Evolutionary conservation across 2,113 vertebrate species (phyloP).

Genomic region (Burhinus oedicnemus): DNA sequence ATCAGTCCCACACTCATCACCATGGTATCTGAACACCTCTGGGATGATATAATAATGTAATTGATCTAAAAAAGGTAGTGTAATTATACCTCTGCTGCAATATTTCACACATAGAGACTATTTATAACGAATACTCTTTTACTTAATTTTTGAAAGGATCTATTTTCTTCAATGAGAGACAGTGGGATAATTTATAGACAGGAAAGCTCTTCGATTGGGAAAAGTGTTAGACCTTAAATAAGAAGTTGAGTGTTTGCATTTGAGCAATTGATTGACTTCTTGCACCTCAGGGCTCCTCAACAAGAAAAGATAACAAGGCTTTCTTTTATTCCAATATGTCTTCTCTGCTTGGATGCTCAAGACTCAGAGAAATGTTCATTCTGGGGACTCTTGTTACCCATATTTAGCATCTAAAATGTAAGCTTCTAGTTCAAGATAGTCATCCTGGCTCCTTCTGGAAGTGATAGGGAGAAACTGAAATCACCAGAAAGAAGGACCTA

Average conservation of each 20-base stretch:
- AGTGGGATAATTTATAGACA: background rate
- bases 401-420: background rate
- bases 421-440: background rate
- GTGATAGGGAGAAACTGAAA: background rate
- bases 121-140: background rate
- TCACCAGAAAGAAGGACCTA: background rate
- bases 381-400: background rate
- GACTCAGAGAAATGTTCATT: background rate
- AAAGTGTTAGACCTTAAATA: background rate
- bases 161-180: conserved; percentile 22
- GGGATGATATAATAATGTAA: conserved; percentile 40
- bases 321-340: background rate
- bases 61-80: conserved; percentile 16
- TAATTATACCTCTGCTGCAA: conserved; percentile 43
- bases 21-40: conserved; percentile 27
- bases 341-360: background rate
- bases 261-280: background rate
- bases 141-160: conserved; percentile 22
- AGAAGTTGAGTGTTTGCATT: background rate
- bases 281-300: background rate
- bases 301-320: background rate
- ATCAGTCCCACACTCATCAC: conserved; percentile 10
- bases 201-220: background rate
- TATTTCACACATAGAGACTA: conserved; percentile 3
- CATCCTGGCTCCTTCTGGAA: background rate